Base-by-base conservation (phyloP, 2,797 vertebrate genomes). In the Chaunax sp. region DNA sequence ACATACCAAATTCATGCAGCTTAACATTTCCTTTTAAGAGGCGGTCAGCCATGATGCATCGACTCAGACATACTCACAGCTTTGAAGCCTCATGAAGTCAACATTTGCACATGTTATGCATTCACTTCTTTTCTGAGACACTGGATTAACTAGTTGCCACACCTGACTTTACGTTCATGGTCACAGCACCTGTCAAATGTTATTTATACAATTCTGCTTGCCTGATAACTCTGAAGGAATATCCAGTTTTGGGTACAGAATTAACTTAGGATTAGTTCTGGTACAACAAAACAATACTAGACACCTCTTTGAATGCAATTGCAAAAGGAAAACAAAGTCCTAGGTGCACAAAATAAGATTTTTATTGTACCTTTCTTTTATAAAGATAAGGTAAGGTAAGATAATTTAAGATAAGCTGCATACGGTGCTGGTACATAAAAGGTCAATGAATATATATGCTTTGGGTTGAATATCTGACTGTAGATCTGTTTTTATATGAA, bases 141-240 rank as follows among this genome's bases (percentile, higher is more conserved):
- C 53, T 19, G 61, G 66, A 38, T 75, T 41, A 15, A 53, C 52
- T 2, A 0, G 38, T 16, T 23, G 12, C 37, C 69, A 55, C 70
- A 68, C 78, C 76, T 60, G 16, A 40, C 6, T 15, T 15, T 23
- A 38, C 2, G 7, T 53, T 63, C 23, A 53, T 10, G 41, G 14
- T 78, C 57, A 55, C 30, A 35, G 35, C 44, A 69, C 72, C 60
- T 69, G 74, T 66, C 80, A 40, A 11, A 33, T 47, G 7, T 16
- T 6, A 63, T 80, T 57, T 15, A 12, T 15, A 53, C 9, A 55
- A 15, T 2, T n/a, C 13, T 46, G 1, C 57, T 16, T 41, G 20
- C 9, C 3, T 37, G 23, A 56, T 18, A 20, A 6, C 4, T 54
- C 35, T 41, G 59, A 0, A 25, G 18, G 37, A 49, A 56, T 23